phyloP scores from a whole-genome alignment of 1,140 invertebrate species.

The Oryctes rhinoceros region DNA sequence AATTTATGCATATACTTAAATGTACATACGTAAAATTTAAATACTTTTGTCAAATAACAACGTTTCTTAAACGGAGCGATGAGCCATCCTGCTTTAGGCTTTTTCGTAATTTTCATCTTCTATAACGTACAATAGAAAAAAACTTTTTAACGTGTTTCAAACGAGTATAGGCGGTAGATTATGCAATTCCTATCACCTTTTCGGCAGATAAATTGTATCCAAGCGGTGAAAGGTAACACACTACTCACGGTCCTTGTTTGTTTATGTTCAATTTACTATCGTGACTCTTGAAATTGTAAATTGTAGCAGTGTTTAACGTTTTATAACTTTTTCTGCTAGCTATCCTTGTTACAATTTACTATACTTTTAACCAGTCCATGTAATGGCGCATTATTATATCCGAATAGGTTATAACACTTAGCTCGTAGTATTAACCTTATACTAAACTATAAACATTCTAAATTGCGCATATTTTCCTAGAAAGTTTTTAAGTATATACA shows the following conservation, averaged over 20 bases:
- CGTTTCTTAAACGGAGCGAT: not conserved
- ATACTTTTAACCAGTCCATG: too few relatives aligned
- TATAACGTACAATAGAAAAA: constrained; percentile 1
- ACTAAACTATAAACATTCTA: too few relatives aligned
- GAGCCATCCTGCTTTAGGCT: not conserved
- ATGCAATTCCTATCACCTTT: not conserved
- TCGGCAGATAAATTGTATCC: not conserved
- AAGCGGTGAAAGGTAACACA: not conserved
- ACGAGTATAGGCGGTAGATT: not conserved
- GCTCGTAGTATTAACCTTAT: too few relatives aligned
- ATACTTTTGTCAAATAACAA: not conserved
- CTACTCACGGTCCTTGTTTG: not conserved
- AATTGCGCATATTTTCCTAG: too few relatives aligned
- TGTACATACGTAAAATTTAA: not conserved
- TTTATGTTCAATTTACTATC: constrained; percentile 12
- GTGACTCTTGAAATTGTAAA: constrained; percentile 9
- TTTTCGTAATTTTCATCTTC: not conserved
- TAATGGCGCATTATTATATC: too few relatives aligned
- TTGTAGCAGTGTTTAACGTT: not conserved
- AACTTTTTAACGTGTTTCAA: not conserved
- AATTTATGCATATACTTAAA: not conserved
- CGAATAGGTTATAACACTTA: too few relatives aligned
- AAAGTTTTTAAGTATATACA: too few relatives aligned
- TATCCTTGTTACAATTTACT: not conserved
- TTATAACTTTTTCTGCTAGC: not conserved